Percentiles rank a stretch among this genome's conserved stretches.
Evolutionary conservation across 30 jellyfish, hydroid and myxozoan species (phyloP).

Genomic region (Turritopsis rubra): DNA sequence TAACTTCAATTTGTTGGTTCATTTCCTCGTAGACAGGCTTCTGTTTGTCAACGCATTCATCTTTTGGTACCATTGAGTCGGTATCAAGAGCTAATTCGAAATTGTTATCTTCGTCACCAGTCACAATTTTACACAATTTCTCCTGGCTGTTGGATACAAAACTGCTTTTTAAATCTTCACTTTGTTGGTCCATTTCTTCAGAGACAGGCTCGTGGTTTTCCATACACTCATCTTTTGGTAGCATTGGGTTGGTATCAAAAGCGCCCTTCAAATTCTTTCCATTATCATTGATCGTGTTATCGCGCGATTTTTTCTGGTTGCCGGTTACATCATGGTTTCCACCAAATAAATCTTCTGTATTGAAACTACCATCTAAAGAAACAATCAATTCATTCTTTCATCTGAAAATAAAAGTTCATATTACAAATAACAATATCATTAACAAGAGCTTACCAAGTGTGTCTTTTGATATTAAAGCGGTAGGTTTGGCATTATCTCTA

Average conservation of each 20-base stretch:
- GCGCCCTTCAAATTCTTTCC: too few relatives aligned
- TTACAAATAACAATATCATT: not conserved
- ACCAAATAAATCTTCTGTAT: too few relatives aligned
- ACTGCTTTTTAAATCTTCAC: not conserved
- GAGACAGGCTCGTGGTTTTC: not conserved
- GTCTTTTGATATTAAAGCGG: not conserved
- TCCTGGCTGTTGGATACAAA: not conserved
- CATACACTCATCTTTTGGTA: not conserved
- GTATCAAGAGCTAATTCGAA: not conserved
- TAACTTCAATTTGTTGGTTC: not conserved
- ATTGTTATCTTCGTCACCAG: not conserved
- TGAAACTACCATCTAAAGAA: not conserved
- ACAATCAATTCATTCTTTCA: not conserved
- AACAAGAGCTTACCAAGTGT: not conserved
- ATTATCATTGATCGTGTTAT: too few relatives aligned
- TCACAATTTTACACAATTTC: too few relatives aligned
- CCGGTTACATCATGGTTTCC: too few relatives aligned
- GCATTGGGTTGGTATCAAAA: not conserved
- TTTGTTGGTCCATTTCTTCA: not conserved
- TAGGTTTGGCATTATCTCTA: not conserved
- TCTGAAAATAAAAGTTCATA: not conserved
- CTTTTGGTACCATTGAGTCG: not conserved
- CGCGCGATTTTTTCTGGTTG: too few relatives aligned
- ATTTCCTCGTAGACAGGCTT: not conserved
- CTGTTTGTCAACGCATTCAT: not conserved